Evolutionary conservation across 2,797 vertebrate species (phyloP).

Genomic region (Thaleichthys pacificus): DNA sequence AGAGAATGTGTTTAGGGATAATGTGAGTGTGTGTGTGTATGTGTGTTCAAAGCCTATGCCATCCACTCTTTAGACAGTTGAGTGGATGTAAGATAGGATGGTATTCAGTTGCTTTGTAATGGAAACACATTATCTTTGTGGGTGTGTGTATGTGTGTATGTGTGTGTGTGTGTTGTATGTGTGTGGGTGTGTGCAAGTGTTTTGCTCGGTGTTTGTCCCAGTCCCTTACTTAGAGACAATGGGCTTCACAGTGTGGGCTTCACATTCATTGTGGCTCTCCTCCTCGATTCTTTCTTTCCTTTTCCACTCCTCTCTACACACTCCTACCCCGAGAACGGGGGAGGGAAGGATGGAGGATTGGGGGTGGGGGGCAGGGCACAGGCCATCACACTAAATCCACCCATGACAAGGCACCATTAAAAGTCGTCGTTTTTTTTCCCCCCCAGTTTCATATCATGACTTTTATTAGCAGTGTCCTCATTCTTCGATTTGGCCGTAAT

Average conservation of each 20-base stretch:
- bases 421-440: constrained; percentile 40
- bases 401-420: constrained; percentile 74
- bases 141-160: constrained; percentile 10
- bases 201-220: constrained; percentile 30
- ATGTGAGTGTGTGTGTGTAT: constrained; percentile 28
- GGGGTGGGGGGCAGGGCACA: constrained; percentile 32
- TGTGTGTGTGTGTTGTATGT: constrained; percentile 10
- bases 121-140: constrained; percentile 43
- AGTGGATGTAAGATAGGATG: constrained; percentile 60
- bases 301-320: constrained; percentile 61
- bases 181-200: constrained; percentile 12
- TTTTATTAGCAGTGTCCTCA: constrained; percentile 71
- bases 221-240: constrained; percentile 26
- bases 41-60: constrained; percentile 31
- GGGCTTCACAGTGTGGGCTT: too few species aligned
- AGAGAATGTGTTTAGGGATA: constrained; percentile 58
- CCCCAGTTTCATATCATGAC: constrained; percentile 74
- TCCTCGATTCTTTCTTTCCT: constrained; percentile 52
- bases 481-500: constrained; percentile 75
- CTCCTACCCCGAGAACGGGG: constrained; percentile 45
- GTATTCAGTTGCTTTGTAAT: constrained; percentile 54
- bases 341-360: constrained; percentile 21
- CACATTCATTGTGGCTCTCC: constrained; percentile 63
- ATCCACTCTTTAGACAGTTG: constrained; percentile 54
- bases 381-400: constrained; percentile 69